Percentiles rank a stretch among this genome's conserved stretches.
phyloP scores from a whole-genome alignment of 2,888 invertebrate genomes.

The Herminia tarsipennalis region DNA sequence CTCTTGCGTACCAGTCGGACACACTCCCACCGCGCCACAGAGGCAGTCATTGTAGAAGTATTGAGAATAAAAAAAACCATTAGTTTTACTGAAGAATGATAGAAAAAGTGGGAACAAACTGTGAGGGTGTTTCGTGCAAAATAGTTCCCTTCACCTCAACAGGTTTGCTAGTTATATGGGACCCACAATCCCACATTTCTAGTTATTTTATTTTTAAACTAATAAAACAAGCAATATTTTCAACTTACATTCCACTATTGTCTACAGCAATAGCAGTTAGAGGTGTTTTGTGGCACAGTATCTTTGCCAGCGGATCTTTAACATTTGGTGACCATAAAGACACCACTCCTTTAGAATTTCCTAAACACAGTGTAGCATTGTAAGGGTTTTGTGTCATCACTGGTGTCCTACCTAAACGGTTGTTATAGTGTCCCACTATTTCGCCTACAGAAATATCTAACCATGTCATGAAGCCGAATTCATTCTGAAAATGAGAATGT shows the following conservation, averaged over 20 bases:
- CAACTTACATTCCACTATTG: constrained; percentile 90
- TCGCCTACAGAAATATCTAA: constrained; percentile 98
- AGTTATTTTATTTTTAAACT: no score
- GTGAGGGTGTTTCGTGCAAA: no score
- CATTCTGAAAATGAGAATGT: constrained; percentile 82
- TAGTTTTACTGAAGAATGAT: no score
- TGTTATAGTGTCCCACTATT: constrained; percentile 91
- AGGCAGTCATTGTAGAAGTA: no score
- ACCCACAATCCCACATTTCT: no score
- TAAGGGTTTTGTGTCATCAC: constrained; percentile 97
- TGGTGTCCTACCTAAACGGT: constrained; percentile 91
- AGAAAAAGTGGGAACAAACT: no score
- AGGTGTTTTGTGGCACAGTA: constrained; percentile 95
- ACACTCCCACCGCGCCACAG: no score
- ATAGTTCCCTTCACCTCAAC: no score
- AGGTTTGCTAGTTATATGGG: no score
- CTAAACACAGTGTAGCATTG: constrained; percentile 96
- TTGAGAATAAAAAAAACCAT: no score
- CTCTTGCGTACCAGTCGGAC: no score
- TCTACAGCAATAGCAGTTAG: constrained; percentile 94
- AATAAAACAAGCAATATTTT: not conserved
- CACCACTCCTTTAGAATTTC: constrained; percentile 96
- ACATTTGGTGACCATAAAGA: constrained; percentile 97
- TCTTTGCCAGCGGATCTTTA: constrained; percentile 94
- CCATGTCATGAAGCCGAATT: constrained; percentile 94